These are phyloP conservation scores for Elmis aenea DNA, from an alignment of 2,888 invertebrate species.

Conservation along the genomic window DNA sequence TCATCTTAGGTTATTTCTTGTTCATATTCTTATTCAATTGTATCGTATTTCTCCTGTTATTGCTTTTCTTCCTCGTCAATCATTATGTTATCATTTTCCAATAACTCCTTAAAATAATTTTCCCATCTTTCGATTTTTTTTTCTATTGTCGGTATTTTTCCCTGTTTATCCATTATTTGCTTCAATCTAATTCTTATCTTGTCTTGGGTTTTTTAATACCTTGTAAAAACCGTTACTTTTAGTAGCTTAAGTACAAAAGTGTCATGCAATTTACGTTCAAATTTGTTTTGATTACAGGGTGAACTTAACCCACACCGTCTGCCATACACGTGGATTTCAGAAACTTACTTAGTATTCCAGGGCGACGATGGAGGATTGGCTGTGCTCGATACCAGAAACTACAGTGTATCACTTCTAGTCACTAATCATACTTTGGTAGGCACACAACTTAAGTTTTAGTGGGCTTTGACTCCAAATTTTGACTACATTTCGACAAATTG, in stretches of 20 bases:
- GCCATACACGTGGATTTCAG: slow-evolving; percentile 77
- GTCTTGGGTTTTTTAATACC: not conserved
- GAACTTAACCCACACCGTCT: slow-evolving; percentile 48
- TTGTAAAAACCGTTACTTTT: not conserved
- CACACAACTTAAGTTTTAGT: slow-evolving; percentile 31
- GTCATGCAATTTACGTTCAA: not conserved
- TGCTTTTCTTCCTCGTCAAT: too few relatives aligned
- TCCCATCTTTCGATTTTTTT: too few relatives aligned
- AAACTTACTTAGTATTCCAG: slow-evolving; percentile 80
- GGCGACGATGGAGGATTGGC: slow-evolving; percentile 80
- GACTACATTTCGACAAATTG: not conserved
- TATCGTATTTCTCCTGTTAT: too few relatives aligned
- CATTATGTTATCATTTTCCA: too few relatives aligned
- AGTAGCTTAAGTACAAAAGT: not conserved
- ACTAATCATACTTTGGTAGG: slow-evolving; percentile 82
- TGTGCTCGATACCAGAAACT: slow-evolving; percentile 73
- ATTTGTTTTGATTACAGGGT: slow-evolving; percentile 33
- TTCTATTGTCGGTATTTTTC: too few relatives aligned
- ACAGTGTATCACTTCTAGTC: slow-evolving; percentile 69
- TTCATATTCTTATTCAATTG: too few relatives aligned
- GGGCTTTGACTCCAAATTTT: slow-evolving; percentile 1
- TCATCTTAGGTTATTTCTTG: too few relatives aligned
- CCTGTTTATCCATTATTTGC: too few relatives aligned
- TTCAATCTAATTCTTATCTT: not conserved
- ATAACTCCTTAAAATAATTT: too few relatives aligned